Evolutionary conservation across 2,797 vertebrate genomes (phyloP).

Genomic region (Sphenodon punctatus): DNA sequence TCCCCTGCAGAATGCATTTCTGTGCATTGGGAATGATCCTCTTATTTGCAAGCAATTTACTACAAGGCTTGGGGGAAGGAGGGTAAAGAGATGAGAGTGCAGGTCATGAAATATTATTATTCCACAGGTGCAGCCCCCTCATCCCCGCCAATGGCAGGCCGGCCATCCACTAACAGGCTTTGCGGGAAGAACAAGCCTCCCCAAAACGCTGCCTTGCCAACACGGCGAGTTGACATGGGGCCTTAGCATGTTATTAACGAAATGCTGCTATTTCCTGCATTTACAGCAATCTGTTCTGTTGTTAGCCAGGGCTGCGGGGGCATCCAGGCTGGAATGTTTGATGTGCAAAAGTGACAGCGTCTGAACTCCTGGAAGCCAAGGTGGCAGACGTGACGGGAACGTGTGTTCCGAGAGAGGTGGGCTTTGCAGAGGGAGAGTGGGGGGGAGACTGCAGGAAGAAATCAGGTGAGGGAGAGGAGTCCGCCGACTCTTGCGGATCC

Average conservation of each 20-base stretch:
- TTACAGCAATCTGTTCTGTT: background rate
- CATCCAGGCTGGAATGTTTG: background rate
- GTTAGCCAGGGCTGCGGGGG: background rate
- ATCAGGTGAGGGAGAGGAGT: background rate
- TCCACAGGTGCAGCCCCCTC: conserved; percentile 10
- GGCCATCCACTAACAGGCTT: conserved; percentile 55
- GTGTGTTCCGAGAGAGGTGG: background rate
- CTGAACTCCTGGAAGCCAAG: background rate
- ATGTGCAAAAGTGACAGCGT: background rate
- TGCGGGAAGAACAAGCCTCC: conserved; percentile 35
- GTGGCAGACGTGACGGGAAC: background rate
- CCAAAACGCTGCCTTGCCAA: background rate
- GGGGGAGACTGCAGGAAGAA: background rate
- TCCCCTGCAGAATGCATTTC: no score
- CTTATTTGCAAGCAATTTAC: no score
- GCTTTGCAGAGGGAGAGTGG: background rate
- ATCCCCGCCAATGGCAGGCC: conserved; percentile 52
- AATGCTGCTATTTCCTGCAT: background rate
- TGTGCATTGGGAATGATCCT: no score
- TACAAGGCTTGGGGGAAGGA: no score
- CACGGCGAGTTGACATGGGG: background rate
- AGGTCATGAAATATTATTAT: conserved; percentile 33
- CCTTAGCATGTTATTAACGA: background rate
- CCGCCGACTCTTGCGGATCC: background rate
- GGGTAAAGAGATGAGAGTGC: background rate